Conservation (phyloP, 1,140 invertebrate species). For the Diploscapter pachys region DNA sequence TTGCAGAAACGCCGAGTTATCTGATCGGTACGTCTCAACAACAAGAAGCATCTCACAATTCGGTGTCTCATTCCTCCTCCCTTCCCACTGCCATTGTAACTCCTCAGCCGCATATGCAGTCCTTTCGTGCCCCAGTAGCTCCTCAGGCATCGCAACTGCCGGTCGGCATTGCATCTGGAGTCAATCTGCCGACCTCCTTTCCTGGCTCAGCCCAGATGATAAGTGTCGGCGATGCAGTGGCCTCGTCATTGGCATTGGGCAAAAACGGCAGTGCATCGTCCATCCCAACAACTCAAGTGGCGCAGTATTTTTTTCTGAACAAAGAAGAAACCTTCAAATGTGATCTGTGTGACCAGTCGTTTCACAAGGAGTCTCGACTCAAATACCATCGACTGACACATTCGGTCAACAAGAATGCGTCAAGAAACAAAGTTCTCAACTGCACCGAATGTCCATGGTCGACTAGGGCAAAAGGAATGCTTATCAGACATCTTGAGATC, state of each 20-base stretch:
- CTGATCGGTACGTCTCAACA: too few relatives aligned
- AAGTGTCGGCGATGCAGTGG: slow-evolving; percentile 7
- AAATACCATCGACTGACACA: slow-evolving; percentile 52
- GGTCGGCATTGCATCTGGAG: background rate
- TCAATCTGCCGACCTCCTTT: background rate
- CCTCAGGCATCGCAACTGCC: background rate
- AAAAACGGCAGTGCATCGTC: too few relatives aligned
- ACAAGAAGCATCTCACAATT: too few relatives aligned
- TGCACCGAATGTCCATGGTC: slow-evolving; percentile 43
- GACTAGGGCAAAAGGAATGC: slow-evolving; percentile 32
- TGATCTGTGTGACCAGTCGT: slow-evolving; percentile 47
- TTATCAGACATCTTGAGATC: slow-evolving; percentile 46
- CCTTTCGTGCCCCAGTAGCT: too few relatives aligned
- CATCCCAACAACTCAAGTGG: too few relatives aligned
- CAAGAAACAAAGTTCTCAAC: slow-evolving; percentile 29
- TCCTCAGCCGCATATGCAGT: too few relatives aligned
- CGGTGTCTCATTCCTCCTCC: too few relatives aligned
- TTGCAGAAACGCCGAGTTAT: too few relatives aligned
- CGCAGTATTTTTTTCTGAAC: background rate
- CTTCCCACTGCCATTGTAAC: too few relatives aligned
- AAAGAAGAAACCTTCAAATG: slow-evolving; percentile 44
- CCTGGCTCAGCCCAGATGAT: background rate
- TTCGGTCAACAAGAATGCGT: slow-evolving; percentile 46
- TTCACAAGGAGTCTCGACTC: slow-evolving; percentile 52
- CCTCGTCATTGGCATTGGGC: background rate